A percentile compares a stretch with the other conserved stretches of the same genome.
Evolutionary conservation across 53 echinoderm and acorn worm genomes (phyloP).

Genomic region (Glandiceps talaboti): DNA sequence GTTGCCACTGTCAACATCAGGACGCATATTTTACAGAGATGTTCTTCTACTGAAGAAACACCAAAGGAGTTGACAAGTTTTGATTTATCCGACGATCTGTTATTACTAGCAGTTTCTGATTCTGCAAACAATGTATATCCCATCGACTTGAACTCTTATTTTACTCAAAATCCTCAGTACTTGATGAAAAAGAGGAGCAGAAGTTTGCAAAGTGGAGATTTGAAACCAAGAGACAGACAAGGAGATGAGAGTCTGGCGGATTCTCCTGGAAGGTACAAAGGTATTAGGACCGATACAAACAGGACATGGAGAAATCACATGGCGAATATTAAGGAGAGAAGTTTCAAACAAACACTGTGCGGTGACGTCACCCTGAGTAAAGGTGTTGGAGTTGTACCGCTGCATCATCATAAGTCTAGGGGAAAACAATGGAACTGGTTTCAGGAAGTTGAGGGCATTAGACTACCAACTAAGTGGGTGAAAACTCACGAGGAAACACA

Average conservation of each 20-base stretch:
- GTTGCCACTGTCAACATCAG: not conserved
- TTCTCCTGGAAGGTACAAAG: not conserved
- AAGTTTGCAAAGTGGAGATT: not conserved
- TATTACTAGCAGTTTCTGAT: not conserved
- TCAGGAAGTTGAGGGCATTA: not conserved
- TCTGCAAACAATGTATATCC: not conserved
- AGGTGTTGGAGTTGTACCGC: not conserved
- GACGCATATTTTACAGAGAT: not conserved
- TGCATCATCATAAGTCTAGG: not conserved
- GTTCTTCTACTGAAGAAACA: not conserved
- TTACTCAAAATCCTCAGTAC: not conserved
- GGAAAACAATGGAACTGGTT: not conserved
- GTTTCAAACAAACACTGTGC: not conserved
- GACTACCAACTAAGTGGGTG: not conserved
- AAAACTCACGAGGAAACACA: not conserved
- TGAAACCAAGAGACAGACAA: not conserved
- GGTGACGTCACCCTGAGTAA: not conserved
- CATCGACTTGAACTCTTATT: not conserved
- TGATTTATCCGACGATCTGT: not conserved
- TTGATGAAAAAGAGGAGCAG: not conserved
- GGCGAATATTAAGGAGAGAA: not conserved
- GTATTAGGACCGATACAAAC: not conserved
- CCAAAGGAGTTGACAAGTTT: not conserved
- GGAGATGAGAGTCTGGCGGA: not conserved
- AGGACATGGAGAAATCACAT: not conserved